Conservation (phyloP, 2,888 invertebrate species). For the Pomacea canaliculata region DNA sequence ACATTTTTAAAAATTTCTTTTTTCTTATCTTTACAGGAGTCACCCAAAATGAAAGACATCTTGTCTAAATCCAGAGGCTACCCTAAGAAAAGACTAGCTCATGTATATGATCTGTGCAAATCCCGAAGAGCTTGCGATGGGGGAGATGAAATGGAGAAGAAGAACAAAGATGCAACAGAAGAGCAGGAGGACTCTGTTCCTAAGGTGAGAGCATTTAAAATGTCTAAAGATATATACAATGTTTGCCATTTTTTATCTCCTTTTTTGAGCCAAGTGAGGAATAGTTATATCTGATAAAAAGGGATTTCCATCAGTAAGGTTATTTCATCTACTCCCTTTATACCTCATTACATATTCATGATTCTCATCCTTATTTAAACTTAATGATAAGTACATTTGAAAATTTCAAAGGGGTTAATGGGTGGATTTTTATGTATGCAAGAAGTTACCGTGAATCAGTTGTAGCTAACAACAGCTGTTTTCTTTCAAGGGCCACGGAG, state of each 20-base stretch:
- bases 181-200: slow-evolving; percentile 72
- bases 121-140: slow-evolving; percentile 94
- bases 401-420: no score
- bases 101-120: slow-evolving; percentile 98
- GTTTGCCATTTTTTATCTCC: no score
- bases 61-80: slow-evolving; percentile 96
- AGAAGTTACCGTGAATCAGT: no score
- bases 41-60: slow-evolving; percentile 91
- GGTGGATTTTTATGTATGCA: no score
- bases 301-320: no score
- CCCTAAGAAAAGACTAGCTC: slow-evolving; percentile 91
- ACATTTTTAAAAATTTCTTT: neutral
- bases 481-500: slow-evolving; percentile 81
- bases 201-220: slow-evolving; percentile 19
- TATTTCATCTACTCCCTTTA: no score
- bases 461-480: no score
- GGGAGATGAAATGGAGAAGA: slow-evolving; percentile 92
- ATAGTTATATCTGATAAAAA: no score
- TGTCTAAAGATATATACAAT: neutral
- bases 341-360: no score
- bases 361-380: no score
- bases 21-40: neutral
- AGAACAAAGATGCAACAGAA: slow-evolving; percentile 42
- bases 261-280: no score
- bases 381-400: no score